phyloP scores from a whole-genome alignment of 2,113 vertebrate species.

The Protobothrops flavoviridis region DNA sequence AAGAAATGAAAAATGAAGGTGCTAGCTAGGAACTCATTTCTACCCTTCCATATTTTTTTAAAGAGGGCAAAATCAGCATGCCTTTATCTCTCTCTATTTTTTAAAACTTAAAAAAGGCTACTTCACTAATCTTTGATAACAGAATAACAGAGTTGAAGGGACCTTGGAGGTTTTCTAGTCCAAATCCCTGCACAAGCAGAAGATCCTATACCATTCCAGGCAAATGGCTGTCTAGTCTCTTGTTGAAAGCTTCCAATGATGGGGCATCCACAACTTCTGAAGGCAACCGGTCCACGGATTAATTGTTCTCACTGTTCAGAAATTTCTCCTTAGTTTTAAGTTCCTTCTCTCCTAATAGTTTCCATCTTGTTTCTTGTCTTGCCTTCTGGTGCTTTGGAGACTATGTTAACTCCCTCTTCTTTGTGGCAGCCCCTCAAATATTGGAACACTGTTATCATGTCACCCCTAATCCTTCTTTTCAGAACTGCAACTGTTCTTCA shows the following conservation, averaged over 20 bases:
- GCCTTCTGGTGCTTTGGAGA: neutral
- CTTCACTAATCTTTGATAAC: neutral
- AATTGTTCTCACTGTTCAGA: neutral
- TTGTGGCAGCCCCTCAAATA: neutral
- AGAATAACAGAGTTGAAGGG: neutral
- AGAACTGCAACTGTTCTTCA: neutral
- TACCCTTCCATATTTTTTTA: neutral
- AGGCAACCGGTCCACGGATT: neutral
- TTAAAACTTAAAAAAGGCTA: neutral
- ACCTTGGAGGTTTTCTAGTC: neutral
- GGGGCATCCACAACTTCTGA: neutral
- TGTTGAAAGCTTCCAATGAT: neutral
- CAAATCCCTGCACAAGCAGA: neutral
- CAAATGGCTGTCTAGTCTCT: neutral
- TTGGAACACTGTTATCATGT: neutral
- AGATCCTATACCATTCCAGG: neutral
- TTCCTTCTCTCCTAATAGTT: neutral
- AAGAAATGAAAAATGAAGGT: neutral
- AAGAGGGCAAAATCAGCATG: neutral
- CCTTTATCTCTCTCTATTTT: neutral
- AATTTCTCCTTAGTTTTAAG: neutral
- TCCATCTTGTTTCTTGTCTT: neutral
- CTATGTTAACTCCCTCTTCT: too few species aligned
- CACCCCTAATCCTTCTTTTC: neutral
- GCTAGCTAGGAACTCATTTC: neutral